Evolutionary conservation across 1,140 invertebrate species (phyloP), one percentile per base, ranked within the genome.

Genomic region (Macrobrachium nipponense): DNA sequence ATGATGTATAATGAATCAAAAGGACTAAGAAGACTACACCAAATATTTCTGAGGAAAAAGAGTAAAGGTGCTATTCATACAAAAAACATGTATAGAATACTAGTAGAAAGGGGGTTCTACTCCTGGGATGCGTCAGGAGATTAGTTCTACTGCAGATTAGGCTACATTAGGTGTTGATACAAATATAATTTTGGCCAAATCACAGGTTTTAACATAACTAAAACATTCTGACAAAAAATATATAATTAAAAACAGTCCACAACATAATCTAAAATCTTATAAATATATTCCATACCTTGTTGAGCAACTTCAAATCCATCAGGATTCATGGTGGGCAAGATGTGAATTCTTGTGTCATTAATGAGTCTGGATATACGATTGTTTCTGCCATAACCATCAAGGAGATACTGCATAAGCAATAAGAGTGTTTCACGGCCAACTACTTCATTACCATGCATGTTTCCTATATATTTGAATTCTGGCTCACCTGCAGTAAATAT

Each of bases 391-490:
- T 98, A 99, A 90, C 96, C 94, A 90, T 98, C 95, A 89, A 97
- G 97, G 43, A 99, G 91, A 90, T 97, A 96, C 88, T 96, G 95
- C 62, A 96, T 94, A 4, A 99, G 91, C 18, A 96, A 91, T 0
- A 99, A 90, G 0, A 98, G 91, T 88, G 98, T 90, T 92, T 98
- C 98, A 87, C 95, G 93, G 8, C 97, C 97, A n/a, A 98, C 95
- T 0, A 96, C 96, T 93, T 99, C 98, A 91, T 99, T 98, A 23
- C 98, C 98, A 91, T 99, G 98, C 96, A 99, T 99, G 91, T 99
- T 99, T 2, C 94, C 97, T 51, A 99, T 93, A 90, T 97, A 97
- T 91, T 98, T 99, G 89, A 99, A 95, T 91, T 98, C 97, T 0
- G 97, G 97, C 91, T 96, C 95, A 51, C 94, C 93, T 94, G 88